These are phyloP conservation scores for Perca flavescens DNA, from an alignment of 2,113 vertebrate species.

Conservation along the genomic window DNA sequence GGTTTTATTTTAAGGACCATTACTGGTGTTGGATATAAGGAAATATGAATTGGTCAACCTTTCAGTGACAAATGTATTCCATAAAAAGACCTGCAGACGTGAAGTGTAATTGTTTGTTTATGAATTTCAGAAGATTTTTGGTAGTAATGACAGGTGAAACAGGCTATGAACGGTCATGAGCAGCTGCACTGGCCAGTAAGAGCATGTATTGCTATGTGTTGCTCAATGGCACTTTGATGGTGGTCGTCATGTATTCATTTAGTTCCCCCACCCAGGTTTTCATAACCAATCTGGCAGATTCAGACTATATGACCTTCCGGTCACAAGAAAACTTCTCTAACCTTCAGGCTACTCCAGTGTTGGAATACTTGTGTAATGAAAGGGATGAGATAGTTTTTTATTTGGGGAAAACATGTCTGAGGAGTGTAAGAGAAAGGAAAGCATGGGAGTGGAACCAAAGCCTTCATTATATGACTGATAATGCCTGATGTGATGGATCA, in stretches of 20 bases:
- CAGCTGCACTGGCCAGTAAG: neutral
- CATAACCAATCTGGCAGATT: slow-evolving; percentile 44
- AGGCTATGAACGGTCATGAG: neutral
- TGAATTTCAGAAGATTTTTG: neutral
- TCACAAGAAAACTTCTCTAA: slow-evolving; percentile 61
- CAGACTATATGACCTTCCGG: slow-evolving; percentile 29
- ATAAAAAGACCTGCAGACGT: neutral
- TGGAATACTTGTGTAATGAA: slow-evolving; percentile 70
- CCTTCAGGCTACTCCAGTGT: slow-evolving; percentile 53
- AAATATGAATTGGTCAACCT: neutral
- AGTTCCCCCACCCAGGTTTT: slow-evolving; percentile 29
- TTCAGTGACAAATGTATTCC: neutral
- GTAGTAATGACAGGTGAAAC: slow-evolving; percentile 10
- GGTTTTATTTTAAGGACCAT: slow-evolving; percentile 19
- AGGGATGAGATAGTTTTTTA: slow-evolving; percentile 69
- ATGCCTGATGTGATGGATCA: slow-evolving; percentile 70
- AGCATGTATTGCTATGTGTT: slow-evolving; percentile 5
- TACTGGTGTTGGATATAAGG: neutral
- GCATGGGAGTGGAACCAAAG: slow-evolving; percentile 68
- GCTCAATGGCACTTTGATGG: slow-evolving; percentile 15
- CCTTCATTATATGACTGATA: slow-evolving; percentile 70
- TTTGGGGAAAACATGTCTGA: slow-evolving; percentile 36
- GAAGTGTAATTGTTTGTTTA: neutral
- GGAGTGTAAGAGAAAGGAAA: slow-evolving; percentile 56
- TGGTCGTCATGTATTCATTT: slow-evolving; percentile 17